A percentile compares a stretch with the other conserved stretches of the same genome.
These are phyloP conservation scores for Lucilia sericata DNA, from an alignment of 1,140 invertebrate genomes.

Conservation along the genomic window DNA sequence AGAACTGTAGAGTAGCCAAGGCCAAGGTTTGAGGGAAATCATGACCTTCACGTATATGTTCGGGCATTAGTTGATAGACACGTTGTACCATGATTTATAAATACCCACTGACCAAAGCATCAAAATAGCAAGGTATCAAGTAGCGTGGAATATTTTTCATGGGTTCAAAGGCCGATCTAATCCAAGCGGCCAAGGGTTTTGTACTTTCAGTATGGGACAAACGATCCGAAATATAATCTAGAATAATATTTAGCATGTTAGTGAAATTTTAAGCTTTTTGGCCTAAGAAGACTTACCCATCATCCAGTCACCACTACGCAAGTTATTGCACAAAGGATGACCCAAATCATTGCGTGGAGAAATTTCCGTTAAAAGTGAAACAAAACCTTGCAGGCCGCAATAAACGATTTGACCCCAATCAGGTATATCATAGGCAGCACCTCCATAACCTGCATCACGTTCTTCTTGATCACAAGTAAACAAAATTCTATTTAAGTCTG, in stretches of 20 bases:
- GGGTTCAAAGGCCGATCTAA: constrained; percentile 75
- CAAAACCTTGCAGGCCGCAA: constrained; percentile 91
- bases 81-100: constrained; percentile 76
- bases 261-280: too few relatives aligned
- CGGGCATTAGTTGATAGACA: constrained; percentile 66
- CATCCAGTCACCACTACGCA: constrained; percentile 95
- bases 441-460: constrained; percentile 81
- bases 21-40: constrained; percentile 84
- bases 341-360: constrained; percentile 85
- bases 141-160: constrained; percentile 88
- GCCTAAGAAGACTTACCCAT: constrained; percentile 70
- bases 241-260: constrained; percentile 39
- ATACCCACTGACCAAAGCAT: constrained; percentile 84
- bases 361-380: constrained; percentile 84
- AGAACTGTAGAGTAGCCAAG: constrained; percentile 88
- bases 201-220: constrained; percentile 76
- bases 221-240: constrained; percentile 83
- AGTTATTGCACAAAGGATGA: constrained; percentile 94
- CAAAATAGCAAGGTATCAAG: constrained; percentile 94
- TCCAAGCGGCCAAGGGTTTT: constrained; percentile 73
- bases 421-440: constrained; percentile 89
- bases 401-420: constrained; percentile 87
- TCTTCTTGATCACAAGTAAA: constrained; percentile 94
- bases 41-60: constrained; percentile 80
- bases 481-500: constrained; percentile 87